Evolutionary conservation across 92 coral and sea anemone species (phyloP).

Genomic region (Scolanthus callimorphus): DNA sequence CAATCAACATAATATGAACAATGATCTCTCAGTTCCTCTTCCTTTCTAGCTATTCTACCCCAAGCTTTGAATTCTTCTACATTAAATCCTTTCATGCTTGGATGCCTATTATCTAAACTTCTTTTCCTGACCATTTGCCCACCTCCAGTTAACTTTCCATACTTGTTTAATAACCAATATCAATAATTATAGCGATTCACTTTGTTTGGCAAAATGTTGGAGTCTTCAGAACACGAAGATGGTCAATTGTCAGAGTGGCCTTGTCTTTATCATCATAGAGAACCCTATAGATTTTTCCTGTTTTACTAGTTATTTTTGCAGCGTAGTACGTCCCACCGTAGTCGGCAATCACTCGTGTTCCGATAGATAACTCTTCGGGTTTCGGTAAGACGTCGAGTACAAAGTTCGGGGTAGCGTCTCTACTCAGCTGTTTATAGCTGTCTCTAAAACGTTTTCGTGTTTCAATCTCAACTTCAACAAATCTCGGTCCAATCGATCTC

Average conservation of each 20-base stretch:
- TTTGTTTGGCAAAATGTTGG: slow-evolving; percentile 3
- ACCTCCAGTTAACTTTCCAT: not conserved
- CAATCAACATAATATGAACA: too few relatives aligned
- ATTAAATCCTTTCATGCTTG: too few relatives aligned
- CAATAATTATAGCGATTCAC: not conserved
- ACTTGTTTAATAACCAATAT: not conserved
- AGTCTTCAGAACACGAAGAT: slow-evolving; percentile 8
- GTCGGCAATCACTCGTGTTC: slow-evolving; percentile 9
- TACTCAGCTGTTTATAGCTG: not conserved
- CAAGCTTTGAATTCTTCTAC: too few relatives aligned
- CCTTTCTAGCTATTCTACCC: too few relatives aligned
- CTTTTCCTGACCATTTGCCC: too few relatives aligned
- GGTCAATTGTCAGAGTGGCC: not conserved
- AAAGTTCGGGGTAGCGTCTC: not conserved
- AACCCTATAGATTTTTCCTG: not conserved
- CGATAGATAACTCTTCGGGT: slow-evolving; percentile 2
- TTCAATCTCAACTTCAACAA: slow-evolving; percentile 6
- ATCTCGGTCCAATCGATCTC: not conserved
- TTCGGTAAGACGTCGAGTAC: slow-evolving; percentile 17
- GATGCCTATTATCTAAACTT: too few relatives aligned
- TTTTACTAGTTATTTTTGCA: not conserved
- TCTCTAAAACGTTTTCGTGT: not conserved
- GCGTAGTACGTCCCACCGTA: slow-evolving; percentile 4
- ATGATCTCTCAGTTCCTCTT: too few relatives aligned
- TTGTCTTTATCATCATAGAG: not conserved